phyloP scores from a whole-genome alignment of 2,113 vertebrate species.

The Platysteira castanea region DNA sequence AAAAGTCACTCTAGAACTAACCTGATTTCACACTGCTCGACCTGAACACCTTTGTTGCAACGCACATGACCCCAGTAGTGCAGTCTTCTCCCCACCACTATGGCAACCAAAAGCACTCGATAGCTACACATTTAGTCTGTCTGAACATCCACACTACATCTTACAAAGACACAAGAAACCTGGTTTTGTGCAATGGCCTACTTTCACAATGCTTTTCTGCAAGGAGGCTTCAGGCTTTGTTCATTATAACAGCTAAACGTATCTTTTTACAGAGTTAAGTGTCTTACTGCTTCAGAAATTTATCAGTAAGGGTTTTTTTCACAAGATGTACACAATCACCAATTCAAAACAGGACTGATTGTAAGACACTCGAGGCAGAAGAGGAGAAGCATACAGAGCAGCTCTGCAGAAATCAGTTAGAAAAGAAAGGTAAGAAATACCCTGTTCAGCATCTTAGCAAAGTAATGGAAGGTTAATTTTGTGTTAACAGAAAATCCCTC shows the following conservation, averaged over 20 bases:
- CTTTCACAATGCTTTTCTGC: background rate
- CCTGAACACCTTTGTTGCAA: background rate
- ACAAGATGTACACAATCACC: background rate
- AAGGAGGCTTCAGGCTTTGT: background rate
- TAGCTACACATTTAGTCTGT: background rate
- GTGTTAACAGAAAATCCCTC: background rate
- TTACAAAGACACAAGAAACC: background rate
- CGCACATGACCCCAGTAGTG: accelerated
- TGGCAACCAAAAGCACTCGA: background rate
- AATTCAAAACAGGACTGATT: background rate
- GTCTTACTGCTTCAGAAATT: background rate
- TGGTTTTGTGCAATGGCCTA: background rate
- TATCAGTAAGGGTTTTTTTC: background rate
- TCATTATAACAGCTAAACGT: background rate
- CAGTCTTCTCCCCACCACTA: background rate
- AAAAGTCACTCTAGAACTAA: background rate
- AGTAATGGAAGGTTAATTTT: background rate
- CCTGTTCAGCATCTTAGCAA: background rate
- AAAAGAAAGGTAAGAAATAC: background rate
- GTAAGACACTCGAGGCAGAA: background rate
- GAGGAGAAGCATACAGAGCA: background rate
- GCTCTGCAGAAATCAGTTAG: background rate
- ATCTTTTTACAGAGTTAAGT: background rate
- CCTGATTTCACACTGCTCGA: background rate
- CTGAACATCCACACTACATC: background rate